Base-by-base conservation (phyloP, 2,113 vertebrate species). In the Taxidea taxus region DNA sequence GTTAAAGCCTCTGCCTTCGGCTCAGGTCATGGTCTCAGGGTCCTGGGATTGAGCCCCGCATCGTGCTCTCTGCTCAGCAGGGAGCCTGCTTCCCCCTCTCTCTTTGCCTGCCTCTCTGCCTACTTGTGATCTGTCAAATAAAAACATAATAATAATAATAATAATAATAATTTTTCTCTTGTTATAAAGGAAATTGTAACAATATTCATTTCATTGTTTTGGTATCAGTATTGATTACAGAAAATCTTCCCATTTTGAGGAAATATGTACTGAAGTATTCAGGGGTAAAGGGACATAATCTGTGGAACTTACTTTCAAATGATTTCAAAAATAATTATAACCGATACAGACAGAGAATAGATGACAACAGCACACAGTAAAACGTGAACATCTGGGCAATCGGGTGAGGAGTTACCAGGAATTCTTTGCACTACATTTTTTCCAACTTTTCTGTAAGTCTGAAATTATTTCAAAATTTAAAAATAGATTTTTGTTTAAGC, bases 391-490 rank as follows among this genome's bases (percentile, higher is more conserved):
- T 62, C 74, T n/a, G 31, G 74, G 62, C 20, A 64, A 72, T 49
- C 25, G 64, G 21, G 23, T 80, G 29, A 78, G 42, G 12, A 54
- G 15, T 68, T 60, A 54, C 12, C 84, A 82, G 44, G 25, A 77
- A 93, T 84, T 77, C 90, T 29, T 77, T 49, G 25, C 37, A 83
- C 44, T 75, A 18, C 54, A 56, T 68, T 77, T 83, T 90, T 93
- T 49, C 13, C 39, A 83, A 83, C 47, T 78, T 72, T 92, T 92
- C 58, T 92, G 1, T 42, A 80, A 92, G 37, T 83, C 70, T 89
- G 74, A 97, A 70, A 89, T 80, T 89, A 89, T 80, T 66, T 91
- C 75, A 85, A 56, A 92, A 64, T 72, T 87, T 49, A n/a, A 62
- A 85, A 85, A 84, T 23, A 8, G 14, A 34, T 77, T 84, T 92